Base-by-base conservation (phyloP, 2,113 vertebrate genomes). In the Dasyprocta punctata region DNA sequence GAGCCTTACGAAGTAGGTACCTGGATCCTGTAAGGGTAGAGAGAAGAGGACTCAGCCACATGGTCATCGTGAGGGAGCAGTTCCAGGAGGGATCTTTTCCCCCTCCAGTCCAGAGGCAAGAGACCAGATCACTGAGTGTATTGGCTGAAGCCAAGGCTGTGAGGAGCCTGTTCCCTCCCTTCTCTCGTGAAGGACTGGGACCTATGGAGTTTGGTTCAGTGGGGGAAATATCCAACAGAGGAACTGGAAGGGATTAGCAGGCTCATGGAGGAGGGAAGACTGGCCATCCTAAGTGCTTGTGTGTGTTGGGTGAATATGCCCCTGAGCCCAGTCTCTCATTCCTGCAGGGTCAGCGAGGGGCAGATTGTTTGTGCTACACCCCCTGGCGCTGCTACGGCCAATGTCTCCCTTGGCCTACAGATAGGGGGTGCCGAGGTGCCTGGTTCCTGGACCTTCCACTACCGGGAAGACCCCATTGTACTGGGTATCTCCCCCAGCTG, bases 401-500 rank as follows among this genome's bases (percentile, higher is more conserved):
- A 89, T 4, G 98, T 98, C 73, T 0, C 69, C 52, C 95, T 99
- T 75, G 5, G 52, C 75, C 98, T 99, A 78, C 99, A 99, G 98
- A 99, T 99, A 0, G 99, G 99, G 6, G 99, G 98, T 77, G 99
- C 99, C 52, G 86, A 97, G 10, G 98, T 99, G n/a, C 98, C 41
- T 10, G 99, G 98, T 1, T 99, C 99, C 10, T 98, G 98, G 98
- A 98, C 98, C 56, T 99, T 99, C 97, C 97, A 98, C 82, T 99
- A 99, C 98, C 99, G 98, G 94, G 99, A 99, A 28, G 98, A 99
- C 38, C 99, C 99, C 0, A 33, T 98, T 3, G 98, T 99, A 58
- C 97, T 98, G 0, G 84, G 97, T 1, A 97, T 99, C 10, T 75
- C 93, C 28, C 99, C 99, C 0, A 98, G 97, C 96, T 99, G 99